Evolutionary conservation across 92 coral and sea anemone species (phyloP).

Genomic region (Pocillopora meandrina): DNA sequence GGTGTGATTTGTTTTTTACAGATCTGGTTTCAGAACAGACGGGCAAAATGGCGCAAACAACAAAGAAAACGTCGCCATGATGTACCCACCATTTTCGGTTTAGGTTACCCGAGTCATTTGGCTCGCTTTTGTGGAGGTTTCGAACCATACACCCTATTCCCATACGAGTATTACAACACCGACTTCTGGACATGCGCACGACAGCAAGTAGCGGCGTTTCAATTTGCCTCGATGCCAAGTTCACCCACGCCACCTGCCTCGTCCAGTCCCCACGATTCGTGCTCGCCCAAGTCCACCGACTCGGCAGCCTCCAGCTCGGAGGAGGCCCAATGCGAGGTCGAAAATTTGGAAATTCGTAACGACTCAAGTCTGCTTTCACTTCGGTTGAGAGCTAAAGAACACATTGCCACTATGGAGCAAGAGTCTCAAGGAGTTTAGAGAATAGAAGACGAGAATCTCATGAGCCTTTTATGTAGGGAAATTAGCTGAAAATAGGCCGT

Average conservation of each 20-base stretch:
- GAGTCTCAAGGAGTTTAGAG: neutral
- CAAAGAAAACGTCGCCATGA: slow-evolving; percentile 82
- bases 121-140: slow-evolving; percentile 72
- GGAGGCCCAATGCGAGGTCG: slow-evolving; percentile 43
- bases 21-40: slow-evolving; percentile 93
- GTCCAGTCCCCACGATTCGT: slow-evolving; percentile 42
- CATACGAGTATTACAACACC: slow-evolving; percentile 80
- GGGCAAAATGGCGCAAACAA: slow-evolving; percentile 92
- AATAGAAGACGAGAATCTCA: neutral
- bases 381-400: slow-evolving; percentile 78
- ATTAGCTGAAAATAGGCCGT: neutral
- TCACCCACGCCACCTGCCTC: slow-evolving; percentile 49
- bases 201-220: slow-evolving; percentile 83
- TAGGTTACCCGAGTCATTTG: slow-evolving; percentile 84
- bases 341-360: slow-evolving; percentile 63
- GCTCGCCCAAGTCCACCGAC: slow-evolving; percentile 53
- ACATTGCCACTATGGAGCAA: slow-evolving; percentile 60
- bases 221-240: slow-evolving; percentile 60
- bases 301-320: slow-evolving; percentile 44
- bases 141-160: slow-evolving; percentile 62
- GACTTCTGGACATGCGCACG: slow-evolving; percentile 92
- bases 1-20: slow-evolving; percentile 3
- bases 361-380: slow-evolving; percentile 75
- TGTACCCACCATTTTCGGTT: slow-evolving; percentile 79
- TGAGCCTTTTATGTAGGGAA: neutral